Base-by-base conservation (phyloP, 2,797 vertebrate species). In the Hydrophis major region DNA sequence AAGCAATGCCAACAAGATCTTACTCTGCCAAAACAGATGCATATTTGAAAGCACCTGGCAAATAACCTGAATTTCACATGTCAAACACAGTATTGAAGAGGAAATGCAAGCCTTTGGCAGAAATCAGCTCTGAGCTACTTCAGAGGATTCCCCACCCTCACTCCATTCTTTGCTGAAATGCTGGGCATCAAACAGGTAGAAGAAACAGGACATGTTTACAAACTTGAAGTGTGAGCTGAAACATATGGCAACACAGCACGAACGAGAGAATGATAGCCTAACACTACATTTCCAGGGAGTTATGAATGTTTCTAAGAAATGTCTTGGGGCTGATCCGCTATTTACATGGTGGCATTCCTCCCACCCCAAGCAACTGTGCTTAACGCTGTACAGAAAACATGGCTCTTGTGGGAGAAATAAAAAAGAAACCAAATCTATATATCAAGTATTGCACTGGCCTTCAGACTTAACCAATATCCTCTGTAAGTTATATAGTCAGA, bases 21-120 rank as follows among this genome's bases (percentile, higher is more conserved):
- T 88, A 74, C 94, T 74, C 27, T 74, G 89, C 90, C 59, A 95
- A 94, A 83, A 87, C 66, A 94, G 57, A 91, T 96, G 88, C 60
- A 93, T 42, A 88, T 94, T 94, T 95, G 92, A 92, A 92, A 93
- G 25, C 83, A 95, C 59, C 89, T 96, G 90, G 92, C 95, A 95
- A 93, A 37, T 94, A 94, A 92, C 57, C 55, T 89, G 90, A 89
- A 91, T 91, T 93, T 92, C 89, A 50, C 69, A 32, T 56, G 89
- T 96, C 95, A 96, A 91, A 94, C 10, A 22, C 50, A 91, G 63
- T 89, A 93, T 89, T 92, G 92, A 94, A 89, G 61, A 94, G 93
- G 91, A 95, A 59, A 90, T 87, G 93, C 92, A 95, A 94, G 87
- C 37, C 93, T 89, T 28, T 93, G 69, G 16, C 60, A 94, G 57